Evolutionary conservation across 2,888 invertebrate species (phyloP).

Genomic region (Panzeria rudis): DNA sequence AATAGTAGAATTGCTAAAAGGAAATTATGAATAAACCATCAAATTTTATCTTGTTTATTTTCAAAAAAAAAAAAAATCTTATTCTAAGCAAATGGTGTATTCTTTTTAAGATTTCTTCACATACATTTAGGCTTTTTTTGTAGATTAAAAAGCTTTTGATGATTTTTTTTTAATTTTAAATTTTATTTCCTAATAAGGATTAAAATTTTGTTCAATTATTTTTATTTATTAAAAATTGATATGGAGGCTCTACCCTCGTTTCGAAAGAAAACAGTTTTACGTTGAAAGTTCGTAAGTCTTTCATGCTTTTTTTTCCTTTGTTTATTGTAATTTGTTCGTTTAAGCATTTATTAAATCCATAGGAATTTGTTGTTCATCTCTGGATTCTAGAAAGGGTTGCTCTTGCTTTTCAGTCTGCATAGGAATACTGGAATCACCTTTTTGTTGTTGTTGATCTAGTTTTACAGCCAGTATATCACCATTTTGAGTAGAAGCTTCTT

Average conservation of each 20-base stretch:
- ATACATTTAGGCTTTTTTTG: slow-evolving; percentile 64
- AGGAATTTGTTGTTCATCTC: slow-evolving; percentile 49
- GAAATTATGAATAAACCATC: slow-evolving; percentile 2
- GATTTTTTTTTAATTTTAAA: slow-evolving; percentile 35
- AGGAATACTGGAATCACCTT: slow-evolving; percentile 58
- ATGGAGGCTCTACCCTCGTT: slow-evolving; percentile 49
- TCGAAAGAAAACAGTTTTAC: slow-evolving; percentile 57
- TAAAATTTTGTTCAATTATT: slow-evolving; percentile 13
- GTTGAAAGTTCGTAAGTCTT: slow-evolving; percentile 59
- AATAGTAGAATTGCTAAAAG: background rate
- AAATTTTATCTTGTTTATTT: slow-evolving; percentile 3
- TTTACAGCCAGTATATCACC: slow-evolving; percentile 52
- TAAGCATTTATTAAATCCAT: slow-evolving; percentile 68
- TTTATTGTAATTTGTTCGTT: slow-evolving; percentile 55
- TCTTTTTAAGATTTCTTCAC: slow-evolving; percentile 56
- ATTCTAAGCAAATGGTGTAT: slow-evolving; percentile 45
- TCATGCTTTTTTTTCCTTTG: slow-evolving; percentile 40
- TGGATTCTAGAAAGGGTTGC: slow-evolving; percentile 28
- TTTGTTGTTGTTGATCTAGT: slow-evolving; percentile 43
- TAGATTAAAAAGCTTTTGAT: slow-evolving; percentile 63
- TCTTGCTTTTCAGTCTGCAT: slow-evolving; percentile 46
- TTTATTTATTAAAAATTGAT: slow-evolving; percentile 52
- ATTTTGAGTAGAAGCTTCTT: slow-evolving; percentile 30
- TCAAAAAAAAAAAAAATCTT: background rate
- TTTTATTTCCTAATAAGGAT: slow-evolving; percentile 51